phyloP scores from a whole-genome alignment of 2,113 vertebrate species.

The Neodon shergylaensis region DNA sequence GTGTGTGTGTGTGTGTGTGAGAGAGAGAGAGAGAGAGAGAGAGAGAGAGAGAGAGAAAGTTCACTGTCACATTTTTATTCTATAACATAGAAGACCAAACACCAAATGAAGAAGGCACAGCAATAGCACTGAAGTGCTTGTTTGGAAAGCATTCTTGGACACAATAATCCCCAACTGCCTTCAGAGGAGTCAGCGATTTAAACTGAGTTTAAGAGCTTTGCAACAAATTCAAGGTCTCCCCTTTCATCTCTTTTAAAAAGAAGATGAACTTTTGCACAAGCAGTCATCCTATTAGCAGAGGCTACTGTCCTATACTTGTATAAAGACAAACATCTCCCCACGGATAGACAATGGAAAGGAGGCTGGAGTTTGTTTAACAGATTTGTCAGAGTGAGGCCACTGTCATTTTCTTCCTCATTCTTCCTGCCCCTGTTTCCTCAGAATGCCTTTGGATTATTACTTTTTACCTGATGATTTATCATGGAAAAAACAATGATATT shows the following conservation, averaged over 20 bases:
- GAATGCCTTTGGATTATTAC: neutral
- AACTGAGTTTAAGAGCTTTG: neutral
- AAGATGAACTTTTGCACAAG: neutral
- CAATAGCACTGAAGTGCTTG: neutral
- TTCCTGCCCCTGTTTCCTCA: neutral
- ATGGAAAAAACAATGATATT: neutral
- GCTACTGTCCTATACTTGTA: neutral
- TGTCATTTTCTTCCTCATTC: neutral
- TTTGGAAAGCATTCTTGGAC: neutral
- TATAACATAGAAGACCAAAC: neutral
- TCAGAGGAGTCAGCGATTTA: neutral
- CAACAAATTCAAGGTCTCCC: neutral
- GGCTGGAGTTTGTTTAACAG: neutral
- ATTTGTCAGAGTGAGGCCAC: neutral
- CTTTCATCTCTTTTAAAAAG: neutral
- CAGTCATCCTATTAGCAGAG: neutral
- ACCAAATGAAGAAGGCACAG: neutral
- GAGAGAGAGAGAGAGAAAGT: neutral
- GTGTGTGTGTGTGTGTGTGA: neutral
- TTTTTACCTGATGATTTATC: neutral
- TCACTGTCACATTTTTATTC: neutral
- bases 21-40: neutral
- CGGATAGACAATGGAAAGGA: neutral
- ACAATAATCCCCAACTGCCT: neutral
- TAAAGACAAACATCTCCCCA: neutral